Evolutionary conservation across 2,113 vertebrate species (phyloP).

Genomic region (Gasterosteus aculeatus): DNA sequence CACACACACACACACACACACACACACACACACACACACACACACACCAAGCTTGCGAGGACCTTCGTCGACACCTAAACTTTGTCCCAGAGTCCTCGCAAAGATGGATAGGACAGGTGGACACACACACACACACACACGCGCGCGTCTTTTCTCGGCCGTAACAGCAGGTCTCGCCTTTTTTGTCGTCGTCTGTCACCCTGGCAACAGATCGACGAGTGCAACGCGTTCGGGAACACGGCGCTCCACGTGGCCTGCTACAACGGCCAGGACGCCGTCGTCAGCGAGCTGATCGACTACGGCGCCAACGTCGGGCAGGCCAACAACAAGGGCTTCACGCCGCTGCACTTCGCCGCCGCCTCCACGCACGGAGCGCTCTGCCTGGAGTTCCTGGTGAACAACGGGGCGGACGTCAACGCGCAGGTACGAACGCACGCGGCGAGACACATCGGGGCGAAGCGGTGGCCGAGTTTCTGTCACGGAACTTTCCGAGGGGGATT

Average conservation of each 20-base stretch:
- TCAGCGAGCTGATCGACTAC: conserved; percentile 93
- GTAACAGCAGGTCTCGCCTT: background rate
- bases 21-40: conserved; percentile 3
- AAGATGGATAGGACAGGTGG: background rate
- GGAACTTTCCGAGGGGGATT: too few species aligned
- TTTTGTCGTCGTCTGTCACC: background rate
- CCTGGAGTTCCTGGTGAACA: conserved; percentile 94
- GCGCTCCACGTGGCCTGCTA: conserved; percentile 95
- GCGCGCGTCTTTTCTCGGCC: background rate
- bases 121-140: background rate
- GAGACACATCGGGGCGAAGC: too few species aligned
- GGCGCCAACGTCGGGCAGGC: conserved; percentile 96
- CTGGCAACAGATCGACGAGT: conserved; percentile 89
- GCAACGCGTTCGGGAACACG: conserved; percentile 94
- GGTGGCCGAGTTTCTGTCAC: too few species aligned
- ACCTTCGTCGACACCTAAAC: background rate
- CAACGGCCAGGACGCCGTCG: conserved; percentile 94
- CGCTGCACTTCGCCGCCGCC: conserved; percentile 95
- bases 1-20: conserved; percentile 2
- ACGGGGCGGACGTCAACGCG: conserved; percentile 93
- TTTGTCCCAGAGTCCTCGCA: background rate
- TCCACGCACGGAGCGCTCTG: conserved; percentile 94
- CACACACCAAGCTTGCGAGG: background rate
- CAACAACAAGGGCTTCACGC: conserved; percentile 95
- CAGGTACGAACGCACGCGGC: conserved; percentile 76